Evolutionary conservation across 2,113 vertebrate genomes (phyloP).

Genomic region (Barnardius zonarius): DNA sequence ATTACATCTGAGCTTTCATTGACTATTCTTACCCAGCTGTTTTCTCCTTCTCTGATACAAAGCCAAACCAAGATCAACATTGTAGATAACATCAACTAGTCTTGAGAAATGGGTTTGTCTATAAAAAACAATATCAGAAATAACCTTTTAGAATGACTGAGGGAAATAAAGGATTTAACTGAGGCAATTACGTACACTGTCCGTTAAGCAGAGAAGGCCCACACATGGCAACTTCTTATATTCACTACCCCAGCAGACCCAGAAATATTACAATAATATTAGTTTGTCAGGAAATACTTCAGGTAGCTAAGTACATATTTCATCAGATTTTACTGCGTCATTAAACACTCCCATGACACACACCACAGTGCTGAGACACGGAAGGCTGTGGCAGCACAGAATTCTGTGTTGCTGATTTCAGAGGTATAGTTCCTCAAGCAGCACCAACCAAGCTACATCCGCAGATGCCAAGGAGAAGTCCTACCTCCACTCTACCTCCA

Average conservation of each 20-base stretch:
- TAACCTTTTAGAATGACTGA: not conserved
- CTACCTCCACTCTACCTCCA: not conserved
- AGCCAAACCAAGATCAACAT: not conserved
- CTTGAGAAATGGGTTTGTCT: not conserved
- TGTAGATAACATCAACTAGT: not conserved
- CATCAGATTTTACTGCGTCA: not conserved
- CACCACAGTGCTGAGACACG: not conserved
- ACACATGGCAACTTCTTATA: not conserved
- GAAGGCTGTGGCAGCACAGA: not conserved
- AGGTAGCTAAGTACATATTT: not conserved
- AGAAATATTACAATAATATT: not conserved
- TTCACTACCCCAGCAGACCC: not conserved
- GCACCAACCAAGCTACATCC: not conserved
- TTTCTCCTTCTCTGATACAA: not conserved
- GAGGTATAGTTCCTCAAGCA: not conserved
- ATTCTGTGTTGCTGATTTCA: not conserved
- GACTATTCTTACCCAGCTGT: not conserved
- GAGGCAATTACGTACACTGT: not conserved
- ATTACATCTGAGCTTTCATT: not conserved
- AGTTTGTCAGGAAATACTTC: not conserved
- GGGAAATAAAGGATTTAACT: not conserved
- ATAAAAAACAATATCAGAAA: not conserved
- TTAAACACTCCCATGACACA: not conserved
- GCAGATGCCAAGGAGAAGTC: not conserved
- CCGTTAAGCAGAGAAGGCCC: not conserved